Conservation (phyloP, 2,888 invertebrate genomes). For the Andrena bicolor region DNA sequence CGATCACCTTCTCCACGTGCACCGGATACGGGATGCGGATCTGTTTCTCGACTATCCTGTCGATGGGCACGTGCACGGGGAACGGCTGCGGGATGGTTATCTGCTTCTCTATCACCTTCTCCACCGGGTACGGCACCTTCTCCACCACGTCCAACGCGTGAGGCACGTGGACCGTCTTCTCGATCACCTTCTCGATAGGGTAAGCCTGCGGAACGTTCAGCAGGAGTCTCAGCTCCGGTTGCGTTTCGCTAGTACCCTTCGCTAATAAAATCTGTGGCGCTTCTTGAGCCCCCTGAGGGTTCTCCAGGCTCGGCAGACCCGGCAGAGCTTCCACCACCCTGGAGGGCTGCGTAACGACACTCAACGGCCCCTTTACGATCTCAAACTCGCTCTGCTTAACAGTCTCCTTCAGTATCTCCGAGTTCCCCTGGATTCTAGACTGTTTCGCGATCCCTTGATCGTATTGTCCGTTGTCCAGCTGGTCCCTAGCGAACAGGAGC, state of each 20-base stretch:
- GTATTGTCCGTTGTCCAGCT: conserved; percentile 25
- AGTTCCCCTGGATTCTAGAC: conserved; percentile 2
- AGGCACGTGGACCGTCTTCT: conserved; percentile 85
- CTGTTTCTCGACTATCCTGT: conserved; percentile 87
- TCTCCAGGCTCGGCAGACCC: conserved; percentile 11
- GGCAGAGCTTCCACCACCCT: conserved; percentile 14
- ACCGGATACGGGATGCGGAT: conserved; percentile 81
- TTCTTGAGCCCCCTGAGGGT: conserved; percentile 8
- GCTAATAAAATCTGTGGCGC: conserved; percentile 5
- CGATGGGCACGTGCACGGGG: conserved; percentile 85
- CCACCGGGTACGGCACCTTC: conserved; percentile 86
- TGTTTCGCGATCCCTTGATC: conserved; percentile 18
- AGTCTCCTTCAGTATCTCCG: background rate
- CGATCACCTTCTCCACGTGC: conserved; percentile 86
- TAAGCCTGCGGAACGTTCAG: conserved; percentile 41
- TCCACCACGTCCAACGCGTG: conserved; percentile 87
- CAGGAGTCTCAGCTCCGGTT: conserved; percentile 25
- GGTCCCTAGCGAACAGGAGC: conserved; percentile 9
- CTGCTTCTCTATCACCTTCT: conserved; percentile 87
- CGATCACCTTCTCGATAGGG: conserved; percentile 81
- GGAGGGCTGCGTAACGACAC: background rate
- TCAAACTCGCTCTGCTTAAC: conserved; percentile 5
- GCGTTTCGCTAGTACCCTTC: conserved; percentile 2
- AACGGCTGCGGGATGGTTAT: conserved; percentile 86
- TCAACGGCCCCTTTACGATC: background rate